A percentile compares a stretch with the other conserved stretches of the same genome.
Evolutionary conservation across 1,140 invertebrate species (phyloP).

Genomic region (Neotoxoptera formosana): DNA sequence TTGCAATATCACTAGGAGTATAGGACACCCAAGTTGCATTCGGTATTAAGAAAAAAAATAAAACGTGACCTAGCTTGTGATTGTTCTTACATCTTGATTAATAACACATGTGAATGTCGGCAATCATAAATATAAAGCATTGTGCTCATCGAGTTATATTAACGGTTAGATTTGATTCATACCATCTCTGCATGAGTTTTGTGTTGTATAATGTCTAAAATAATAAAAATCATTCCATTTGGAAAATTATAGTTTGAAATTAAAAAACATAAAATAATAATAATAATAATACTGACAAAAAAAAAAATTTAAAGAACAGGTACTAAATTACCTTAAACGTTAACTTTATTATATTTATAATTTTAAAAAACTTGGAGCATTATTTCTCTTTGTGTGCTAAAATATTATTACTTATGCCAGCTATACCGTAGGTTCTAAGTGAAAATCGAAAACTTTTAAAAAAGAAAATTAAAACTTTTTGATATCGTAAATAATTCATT

Average conservation of each 20-base stretch:
- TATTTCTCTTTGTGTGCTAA: not conserved
- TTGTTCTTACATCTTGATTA: constrained; percentile 56
- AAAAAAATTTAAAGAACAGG: not conserved
- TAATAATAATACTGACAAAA: not conserved
- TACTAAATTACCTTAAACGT: not conserved
- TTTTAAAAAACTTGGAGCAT: constrained; percentile 9
- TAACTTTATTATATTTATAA: constrained; percentile 30
- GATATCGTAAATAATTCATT: not conserved
- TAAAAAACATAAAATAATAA: not conserved
- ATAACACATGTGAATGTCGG: constrained; percentile 15
- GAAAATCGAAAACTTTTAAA: constrained; percentile 16
- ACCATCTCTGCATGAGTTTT: not conserved
- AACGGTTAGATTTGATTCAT: not conserved
- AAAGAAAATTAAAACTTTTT: constrained; percentile 25
- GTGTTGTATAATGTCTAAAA: not conserved
- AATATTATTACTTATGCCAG: not conserved
- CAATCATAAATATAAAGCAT: not conserved
- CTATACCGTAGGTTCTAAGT: not conserved
- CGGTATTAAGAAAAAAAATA: not conserved
- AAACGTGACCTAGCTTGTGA: constrained; percentile 17
- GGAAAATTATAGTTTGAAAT: not conserved
- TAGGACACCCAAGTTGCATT: constrained; percentile 49
- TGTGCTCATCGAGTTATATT: not conserved
- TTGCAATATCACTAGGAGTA: not conserved
- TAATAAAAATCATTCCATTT: constrained; percentile 15